phyloP scores from a whole-genome alignment of 2,113 vertebrate species.

The Gasterosteus aculeatus region DNA sequence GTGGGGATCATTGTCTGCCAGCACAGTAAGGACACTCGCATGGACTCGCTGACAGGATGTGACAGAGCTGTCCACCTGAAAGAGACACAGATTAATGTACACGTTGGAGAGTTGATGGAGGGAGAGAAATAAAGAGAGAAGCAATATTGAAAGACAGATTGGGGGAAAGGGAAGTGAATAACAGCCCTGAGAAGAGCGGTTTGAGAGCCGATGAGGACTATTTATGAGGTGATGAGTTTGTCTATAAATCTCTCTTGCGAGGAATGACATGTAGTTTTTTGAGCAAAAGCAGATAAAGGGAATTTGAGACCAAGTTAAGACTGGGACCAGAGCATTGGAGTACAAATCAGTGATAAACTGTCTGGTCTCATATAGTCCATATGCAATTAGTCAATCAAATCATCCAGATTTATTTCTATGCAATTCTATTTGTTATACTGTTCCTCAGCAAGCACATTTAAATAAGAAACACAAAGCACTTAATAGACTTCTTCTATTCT shows the following conservation, averaged over 20 bases:
- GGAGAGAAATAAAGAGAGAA: conserved; percentile 7
- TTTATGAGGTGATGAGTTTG: conserved; percentile 30
- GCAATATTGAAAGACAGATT: conserved; percentile 22
- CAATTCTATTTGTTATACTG: background rate
- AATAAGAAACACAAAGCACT: background rate
- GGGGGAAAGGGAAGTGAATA: background rate
- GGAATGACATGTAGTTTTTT: conserved; percentile 4
- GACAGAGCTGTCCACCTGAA: conserved; percentile 21
- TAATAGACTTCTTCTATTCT: background rate
- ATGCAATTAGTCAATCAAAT: background rate
- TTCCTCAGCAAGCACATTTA: background rate
- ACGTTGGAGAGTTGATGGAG: conserved; percentile 32
- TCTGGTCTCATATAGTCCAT: background rate
- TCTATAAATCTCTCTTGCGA: conserved; percentile 23
- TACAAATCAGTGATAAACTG: background rate
- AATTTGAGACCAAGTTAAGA: background rate
- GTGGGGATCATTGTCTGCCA: conserved; percentile 20
- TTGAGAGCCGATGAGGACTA: background rate
- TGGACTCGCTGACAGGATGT: conserved; percentile 37
- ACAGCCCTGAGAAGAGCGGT: conserved; percentile 15
- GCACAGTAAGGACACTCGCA: conserved; percentile 20
- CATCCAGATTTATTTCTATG: background rate
- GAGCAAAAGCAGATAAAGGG: background rate
- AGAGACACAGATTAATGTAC: conserved; percentile 11
- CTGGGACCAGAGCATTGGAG: background rate